Evolutionary conservation across 2,797 vertebrate genomes (phyloP), one percentile per base, ranked within the genome.

Genomic region (Eulemur coronatus): DNA sequence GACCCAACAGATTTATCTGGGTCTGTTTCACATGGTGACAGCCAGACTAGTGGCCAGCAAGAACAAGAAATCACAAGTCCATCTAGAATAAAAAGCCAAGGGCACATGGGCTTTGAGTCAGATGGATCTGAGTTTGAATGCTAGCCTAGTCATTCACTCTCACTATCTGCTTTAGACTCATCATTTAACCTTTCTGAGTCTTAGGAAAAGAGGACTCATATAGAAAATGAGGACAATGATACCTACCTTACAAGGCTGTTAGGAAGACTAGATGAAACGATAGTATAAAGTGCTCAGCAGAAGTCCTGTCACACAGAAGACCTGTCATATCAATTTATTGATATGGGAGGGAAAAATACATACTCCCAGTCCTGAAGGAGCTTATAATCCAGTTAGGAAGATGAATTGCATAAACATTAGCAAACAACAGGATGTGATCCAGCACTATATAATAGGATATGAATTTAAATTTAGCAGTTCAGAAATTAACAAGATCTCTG

Each of bases 261-360:
- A 28, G n/a, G 59, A 94, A 95, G 61, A 92, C n/a, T 15, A 95
- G 55, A 86, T 89, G 41, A 92, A 70, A 96, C 35, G n/a, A 70
- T 20, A 82, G 26, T 41, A 89, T 73, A 46, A 89, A 88, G 72
- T 59, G 55, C 67, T 50, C 43, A 92, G 43, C 12, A 50, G 57
- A 89, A 88, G 41, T 35, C 10, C 11, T 88, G 17, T 35, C n/a
- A 79, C 46, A 79, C 20, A 89, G 46, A 86, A 93, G 69, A 92
- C 72, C 57, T 59, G 57, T 28, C 57, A 26, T 59, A 59, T 92
- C 67, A 88, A 35, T 52, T 72, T 91, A 73, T 20, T 89, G 38
- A 76, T 87, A 61, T 79, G 92, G 17, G 55, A 75, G 87, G 85
- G 69, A 33, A 50, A 22, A 20, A 78, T 63, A 65, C 15, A 84